phyloP scores from a whole-genome alignment of 2,888 invertebrate genomes.

The Palloptera scutellata region DNA sequence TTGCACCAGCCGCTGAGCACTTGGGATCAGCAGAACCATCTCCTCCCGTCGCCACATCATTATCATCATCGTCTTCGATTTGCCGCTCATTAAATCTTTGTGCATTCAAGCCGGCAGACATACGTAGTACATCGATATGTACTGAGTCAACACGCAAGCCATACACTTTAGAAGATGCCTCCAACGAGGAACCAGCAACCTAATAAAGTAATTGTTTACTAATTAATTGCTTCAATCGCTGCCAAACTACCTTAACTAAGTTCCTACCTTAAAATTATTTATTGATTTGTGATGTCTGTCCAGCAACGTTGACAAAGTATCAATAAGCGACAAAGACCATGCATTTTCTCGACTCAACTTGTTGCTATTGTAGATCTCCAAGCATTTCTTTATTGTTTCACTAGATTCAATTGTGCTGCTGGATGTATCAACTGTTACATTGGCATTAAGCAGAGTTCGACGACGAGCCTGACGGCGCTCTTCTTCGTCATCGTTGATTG shows the following conservation, averaged over 20 bases:
- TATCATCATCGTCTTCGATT: slow-evolving; percentile 46
- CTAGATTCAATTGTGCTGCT: slow-evolving; percentile 63
- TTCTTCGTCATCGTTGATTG: slow-evolving; percentile 69
- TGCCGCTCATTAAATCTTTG: slow-evolving; percentile 52
- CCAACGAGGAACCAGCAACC: slow-evolving; percentile 85
- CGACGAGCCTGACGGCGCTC: slow-evolving; percentile 66
- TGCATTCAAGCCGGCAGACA: slow-evolving; percentile 71
- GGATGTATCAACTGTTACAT: slow-evolving; percentile 37
- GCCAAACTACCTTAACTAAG: neutral
- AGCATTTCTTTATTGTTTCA: slow-evolving; percentile 78
- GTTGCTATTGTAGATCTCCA: slow-evolving; percentile 82
- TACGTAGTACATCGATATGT: slow-evolving; percentile 80
- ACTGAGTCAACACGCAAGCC: slow-evolving; percentile 86
- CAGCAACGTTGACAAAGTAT: slow-evolving; percentile 82
- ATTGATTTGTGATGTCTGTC: slow-evolving; percentile 74
- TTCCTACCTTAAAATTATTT: slow-evolving; percentile 74
- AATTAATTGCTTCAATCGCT: neutral
- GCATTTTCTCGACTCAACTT: slow-evolving; percentile 91
- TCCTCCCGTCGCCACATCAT: slow-evolving; percentile 40
- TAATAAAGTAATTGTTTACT: slow-evolving; percentile 50
- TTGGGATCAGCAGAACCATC: slow-evolving; percentile 43
- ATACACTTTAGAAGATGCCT: slow-evolving; percentile 89
- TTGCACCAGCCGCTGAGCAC: slow-evolving; percentile 39
- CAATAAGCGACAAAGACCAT: slow-evolving; percentile 86
- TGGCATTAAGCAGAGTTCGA: slow-evolving; percentile 47